Conservation (phyloP, 2,113 vertebrate species). For the Mesembrinibis cayennensis region DNA sequence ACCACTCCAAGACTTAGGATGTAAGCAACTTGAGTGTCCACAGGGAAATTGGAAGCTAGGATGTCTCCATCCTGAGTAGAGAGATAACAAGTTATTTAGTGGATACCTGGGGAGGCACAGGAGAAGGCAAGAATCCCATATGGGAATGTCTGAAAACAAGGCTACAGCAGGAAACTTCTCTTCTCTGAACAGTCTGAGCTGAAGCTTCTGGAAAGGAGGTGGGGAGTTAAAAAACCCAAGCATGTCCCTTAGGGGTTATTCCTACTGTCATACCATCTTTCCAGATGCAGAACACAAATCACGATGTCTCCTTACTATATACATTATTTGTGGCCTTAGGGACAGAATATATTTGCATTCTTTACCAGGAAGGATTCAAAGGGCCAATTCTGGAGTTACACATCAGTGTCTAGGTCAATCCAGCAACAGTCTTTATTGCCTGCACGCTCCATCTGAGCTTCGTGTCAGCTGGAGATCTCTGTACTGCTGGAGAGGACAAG, state of each 20-base stretch:
- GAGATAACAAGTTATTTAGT: not conserved
- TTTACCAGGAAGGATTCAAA: not conserved
- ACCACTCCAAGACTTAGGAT: constrained; percentile 97
- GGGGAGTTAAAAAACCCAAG: not conserved
- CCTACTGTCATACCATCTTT: not conserved
- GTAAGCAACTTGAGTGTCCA: constrained; percentile 98
- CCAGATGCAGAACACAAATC: not conserved
- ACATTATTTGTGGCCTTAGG: not conserved
- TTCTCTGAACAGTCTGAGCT: not conserved
- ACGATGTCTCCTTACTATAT: not conserved
- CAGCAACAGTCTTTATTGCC: not conserved
- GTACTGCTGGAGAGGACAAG: not conserved
- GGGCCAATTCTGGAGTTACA: not conserved
- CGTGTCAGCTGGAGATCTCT: not conserved
- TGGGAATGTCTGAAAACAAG: not conserved
- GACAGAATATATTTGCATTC: not conserved
- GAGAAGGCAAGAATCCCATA: not conserved
- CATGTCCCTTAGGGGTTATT: not conserved
- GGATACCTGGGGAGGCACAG: not conserved
- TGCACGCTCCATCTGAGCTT: not conserved
- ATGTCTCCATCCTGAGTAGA: constrained; percentile 93
- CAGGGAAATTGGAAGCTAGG: constrained; percentile 93
- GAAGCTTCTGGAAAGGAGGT: not conserved
- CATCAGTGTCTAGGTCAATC: not conserved
- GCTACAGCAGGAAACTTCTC: not conserved